Conservation (phyloP, 2,113 vertebrate genomes). For the Neoarius graeffei region DNA sequence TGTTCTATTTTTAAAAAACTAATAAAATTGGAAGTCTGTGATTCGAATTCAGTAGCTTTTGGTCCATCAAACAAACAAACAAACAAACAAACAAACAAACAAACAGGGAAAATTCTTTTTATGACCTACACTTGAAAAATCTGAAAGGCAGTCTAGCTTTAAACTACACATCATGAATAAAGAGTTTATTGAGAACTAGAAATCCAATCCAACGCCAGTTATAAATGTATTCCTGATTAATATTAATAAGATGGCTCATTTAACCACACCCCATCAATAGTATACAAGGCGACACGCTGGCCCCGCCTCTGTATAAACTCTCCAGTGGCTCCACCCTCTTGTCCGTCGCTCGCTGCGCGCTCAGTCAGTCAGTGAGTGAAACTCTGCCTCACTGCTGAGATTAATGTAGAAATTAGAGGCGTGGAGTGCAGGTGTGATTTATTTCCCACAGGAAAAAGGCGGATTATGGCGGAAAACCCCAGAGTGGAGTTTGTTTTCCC, state of each 20-base stretch:
- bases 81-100: too few relatives aligned
- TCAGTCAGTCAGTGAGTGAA: background rate
- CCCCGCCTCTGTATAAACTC: background rate
- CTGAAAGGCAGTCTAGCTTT: background rate
- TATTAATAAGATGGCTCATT: background rate
- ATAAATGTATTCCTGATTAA: background rate
- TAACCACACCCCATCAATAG: background rate
- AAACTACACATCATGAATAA: background rate
- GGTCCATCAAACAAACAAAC: too few relatives aligned
- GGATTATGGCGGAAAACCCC: background rate
- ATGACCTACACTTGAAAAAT: too few relatives aligned
- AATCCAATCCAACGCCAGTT: background rate
- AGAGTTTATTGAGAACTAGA: background rate
- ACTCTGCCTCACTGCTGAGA: too few relatives aligned
- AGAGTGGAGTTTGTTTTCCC: conserved; percentile 7
- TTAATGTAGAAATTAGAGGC: background rate
- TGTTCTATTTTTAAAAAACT: too few relatives aligned
- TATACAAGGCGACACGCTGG: too few relatives aligned
- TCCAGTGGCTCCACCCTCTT: background rate
- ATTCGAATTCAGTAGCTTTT: too few relatives aligned
- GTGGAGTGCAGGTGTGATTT: background rate
- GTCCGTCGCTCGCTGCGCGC: background rate
- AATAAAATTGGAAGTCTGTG: too few relatives aligned
- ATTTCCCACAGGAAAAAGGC: background rate
- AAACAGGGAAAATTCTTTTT: too few relatives aligned